Base-by-base conservation (phyloP, 2,113 vertebrate genomes). In the Montifringilla adamsi region DNA sequence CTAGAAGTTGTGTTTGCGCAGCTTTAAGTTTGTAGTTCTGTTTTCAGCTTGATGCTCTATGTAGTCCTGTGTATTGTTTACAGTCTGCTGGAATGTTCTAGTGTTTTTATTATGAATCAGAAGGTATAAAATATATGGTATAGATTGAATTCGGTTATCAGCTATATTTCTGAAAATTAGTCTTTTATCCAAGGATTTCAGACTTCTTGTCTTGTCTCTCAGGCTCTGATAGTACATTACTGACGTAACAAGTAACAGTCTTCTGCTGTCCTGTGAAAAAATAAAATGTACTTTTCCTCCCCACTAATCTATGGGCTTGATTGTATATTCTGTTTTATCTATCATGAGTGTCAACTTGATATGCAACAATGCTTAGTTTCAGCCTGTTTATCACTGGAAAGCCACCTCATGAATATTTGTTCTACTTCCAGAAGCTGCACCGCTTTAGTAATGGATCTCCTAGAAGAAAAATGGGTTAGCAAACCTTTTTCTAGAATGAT, bases 261-360 rank as follows among this genome's bases (percentile, higher is more conserved):
- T 53, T 73, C 31, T 80, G 28, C 53, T 92, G 24, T 49, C 20
- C 33, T 83, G n/a, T 82, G 81, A 58, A 91, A 91, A 92, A 85
- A 62, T 43, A 70, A 86, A 76, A 66, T 35, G 37, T n/a, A 41
- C 52, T 21, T 59, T 31, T 37, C 6, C 4, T 12, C 20, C 23
- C 6, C 15, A 15, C 17, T 28, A 22, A 14, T 89, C 78, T 79
- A 7, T 69, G 43, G 41, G n/a, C 53, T 89, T 85, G 89, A 83
- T 91, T 9, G 2, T 89, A 37, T 75, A 93, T 94, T 91, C 84
- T 60, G 10, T 96, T 96, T 94, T 84, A 87, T 75, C 66, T 90
- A 18, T 91, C 41, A 16, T 16, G 18, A 83, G 35, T 49, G 33
- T 80, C 87, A 93, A 49, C 43, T 77, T 93, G 87, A 53, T 80